Evolutionary conservation across 2,888 invertebrate species (phyloP).

Genomic region (Adelphocoris suturalis): DNA sequence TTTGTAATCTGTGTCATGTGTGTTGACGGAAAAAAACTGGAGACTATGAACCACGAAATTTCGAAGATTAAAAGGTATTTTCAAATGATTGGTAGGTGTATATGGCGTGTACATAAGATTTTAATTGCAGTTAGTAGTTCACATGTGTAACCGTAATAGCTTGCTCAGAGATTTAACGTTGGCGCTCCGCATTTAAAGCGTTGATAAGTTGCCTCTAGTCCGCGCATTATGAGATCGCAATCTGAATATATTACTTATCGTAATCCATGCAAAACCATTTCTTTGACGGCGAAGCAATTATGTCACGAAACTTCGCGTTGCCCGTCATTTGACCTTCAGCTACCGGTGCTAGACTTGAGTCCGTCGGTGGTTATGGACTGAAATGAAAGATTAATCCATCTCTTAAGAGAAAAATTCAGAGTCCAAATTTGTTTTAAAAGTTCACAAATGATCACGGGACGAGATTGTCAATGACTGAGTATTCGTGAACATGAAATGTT

Average conservation of each 20-base stretch:
- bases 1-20: no score
- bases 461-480: neutral
- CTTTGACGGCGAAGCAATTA: neutral
- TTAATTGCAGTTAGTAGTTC: neutral
- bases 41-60: no score
- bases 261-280: neutral
- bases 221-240: neutral
- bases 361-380: neutral
- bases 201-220: neutral
- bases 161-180: neutral
- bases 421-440: neutral
- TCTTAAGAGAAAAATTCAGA: neutral
- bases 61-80: no score
- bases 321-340: neutral
- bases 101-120: neutral
- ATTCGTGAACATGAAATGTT: neutral
- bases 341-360: no score
- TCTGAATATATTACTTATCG: neutral
- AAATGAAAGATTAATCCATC: neutral
- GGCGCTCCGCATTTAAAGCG: neutral
- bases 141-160: neutral
- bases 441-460: neutral
- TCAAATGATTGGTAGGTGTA: neutral
- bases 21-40: no score
- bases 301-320: slow-evolving; percentile 51